phyloP scores from a whole-genome alignment of 2,797 vertebrate species.

The Loris lydekkerianus region DNA sequence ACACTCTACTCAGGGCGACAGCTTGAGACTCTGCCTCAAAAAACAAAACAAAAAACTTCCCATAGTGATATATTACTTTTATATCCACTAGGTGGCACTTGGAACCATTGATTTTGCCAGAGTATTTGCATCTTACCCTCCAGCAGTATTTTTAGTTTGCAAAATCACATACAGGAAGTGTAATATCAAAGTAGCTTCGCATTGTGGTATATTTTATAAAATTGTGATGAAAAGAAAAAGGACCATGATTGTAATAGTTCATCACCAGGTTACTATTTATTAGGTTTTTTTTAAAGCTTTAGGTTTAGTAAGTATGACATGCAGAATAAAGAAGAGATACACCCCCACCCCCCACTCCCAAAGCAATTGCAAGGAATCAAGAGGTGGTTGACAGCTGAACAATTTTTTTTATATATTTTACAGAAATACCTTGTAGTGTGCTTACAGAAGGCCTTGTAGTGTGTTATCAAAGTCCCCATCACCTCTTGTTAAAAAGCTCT shows the following conservation, averaged over 20 bases:
- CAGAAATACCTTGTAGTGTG: background rate
- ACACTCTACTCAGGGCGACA: too few species aligned
- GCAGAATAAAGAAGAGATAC: slow-evolving; percentile 46
- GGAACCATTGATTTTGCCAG: slow-evolving; percentile 51
- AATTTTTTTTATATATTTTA: background rate
- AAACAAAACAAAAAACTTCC: background rate
- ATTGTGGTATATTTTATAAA: slow-evolving; percentile 42
- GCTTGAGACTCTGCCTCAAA: background rate
- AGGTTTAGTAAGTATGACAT: slow-evolving; percentile 6
- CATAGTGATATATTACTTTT: slow-evolving; percentile 51
- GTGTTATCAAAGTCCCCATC: background rate
- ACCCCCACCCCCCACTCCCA: too few species aligned
- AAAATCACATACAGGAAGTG: slow-evolving; percentile 50
- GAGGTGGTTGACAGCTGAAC: background rate
- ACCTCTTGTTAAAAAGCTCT: slow-evolving; percentile 45
- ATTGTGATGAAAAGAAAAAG: slow-evolving; percentile 63
- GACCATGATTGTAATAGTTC: slow-evolving; percentile 33
- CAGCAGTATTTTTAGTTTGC: slow-evolving; percentile 55
- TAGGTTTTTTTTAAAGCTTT: slow-evolving; percentile 48
- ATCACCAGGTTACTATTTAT: slow-evolving; percentile 51
- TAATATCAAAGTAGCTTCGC: background rate
- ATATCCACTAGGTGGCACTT: slow-evolving; percentile 61
- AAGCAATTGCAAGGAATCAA: slow-evolving; percentile 52
- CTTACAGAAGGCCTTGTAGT: slow-evolving; percentile 43
- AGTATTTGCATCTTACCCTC: background rate